phyloP scores from a whole-genome alignment of 2,888 invertebrate genomes.

The Chymomyza caudatula region DNA sequence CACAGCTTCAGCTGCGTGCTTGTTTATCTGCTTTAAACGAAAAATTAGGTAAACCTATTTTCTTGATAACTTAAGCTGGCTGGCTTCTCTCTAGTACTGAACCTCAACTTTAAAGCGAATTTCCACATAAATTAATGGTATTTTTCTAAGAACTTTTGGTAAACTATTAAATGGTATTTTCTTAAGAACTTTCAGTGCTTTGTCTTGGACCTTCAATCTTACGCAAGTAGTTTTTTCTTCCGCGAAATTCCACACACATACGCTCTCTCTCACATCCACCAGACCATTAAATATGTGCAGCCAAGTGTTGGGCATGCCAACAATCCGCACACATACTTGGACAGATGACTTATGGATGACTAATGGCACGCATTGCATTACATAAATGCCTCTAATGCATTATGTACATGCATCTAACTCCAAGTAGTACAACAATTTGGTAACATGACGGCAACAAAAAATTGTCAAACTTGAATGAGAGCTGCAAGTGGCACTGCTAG shows the following conservation, averaged over 20 bases:
- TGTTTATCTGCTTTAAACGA: too few relatives aligned
- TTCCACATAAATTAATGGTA: neutral
- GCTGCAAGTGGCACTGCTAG: neutral
- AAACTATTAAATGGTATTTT: too few relatives aligned
- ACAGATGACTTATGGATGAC: constrained; percentile 23
- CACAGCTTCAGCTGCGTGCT: too few relatives aligned
- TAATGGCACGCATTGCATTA: constrained; percentile 31
- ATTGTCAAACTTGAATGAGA: neutral
- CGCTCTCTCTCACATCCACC: neutral
- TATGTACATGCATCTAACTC: neutral
- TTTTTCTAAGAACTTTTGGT: neutral
- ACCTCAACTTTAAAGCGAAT: too few relatives aligned
- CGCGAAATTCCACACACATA: neutral
- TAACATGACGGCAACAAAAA: neutral
- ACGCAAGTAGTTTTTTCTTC: neutral
- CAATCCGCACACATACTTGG: constrained; percentile 9
- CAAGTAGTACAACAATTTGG: neutral
- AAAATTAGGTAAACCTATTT: too few relatives aligned
- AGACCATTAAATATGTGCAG: neutral
- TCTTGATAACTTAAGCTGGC: too few relatives aligned
- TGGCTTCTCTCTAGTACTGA: too few relatives aligned
- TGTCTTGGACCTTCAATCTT: neutral
- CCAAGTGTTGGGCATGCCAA: neutral
- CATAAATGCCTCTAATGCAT: constrained; percentile 46
- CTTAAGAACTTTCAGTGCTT: neutral